Base-by-base conservation (phyloP, 1,140 invertebrate genomes). In the Cotesia typhae region DNA sequence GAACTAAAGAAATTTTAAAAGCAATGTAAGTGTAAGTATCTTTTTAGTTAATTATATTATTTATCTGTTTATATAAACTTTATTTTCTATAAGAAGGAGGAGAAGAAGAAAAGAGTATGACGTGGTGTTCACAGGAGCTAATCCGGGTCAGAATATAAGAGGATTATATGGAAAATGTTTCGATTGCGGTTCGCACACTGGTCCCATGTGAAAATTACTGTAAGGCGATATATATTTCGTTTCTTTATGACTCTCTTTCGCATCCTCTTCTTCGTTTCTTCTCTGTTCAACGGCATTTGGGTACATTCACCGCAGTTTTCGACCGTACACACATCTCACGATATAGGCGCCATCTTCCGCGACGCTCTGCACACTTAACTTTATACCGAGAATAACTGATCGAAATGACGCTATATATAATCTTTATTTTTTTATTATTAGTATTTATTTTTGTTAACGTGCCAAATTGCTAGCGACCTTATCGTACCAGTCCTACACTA, bases 131-230 rank as follows among this genome's bases (percentile, higher is more conserved):
- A 63, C 35, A 76, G 64, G 70, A 77, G 75, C 82, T 81, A 81
- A 82, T 83, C 78, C 76, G 78, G 77, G 76, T 76, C 74, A 65
- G 77, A 77, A 75, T 81, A 47, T 47, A 79, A 83, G 80, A 81
- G 80, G 82, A 83, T 83, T 83, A 82, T 76, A 72, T 67, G 61
- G 77, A 79, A 81, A 82, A 82, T 79, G 82, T 82, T 83, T 83
- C 80, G 79, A 82, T 81, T 77, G 80, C 69, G 74, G 72, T 69
- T 68, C 75, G 71, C 63, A 17, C 59, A 17, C n/a, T 52, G 47
- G 69, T 17, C 51, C 14, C 61, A 65, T 36, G 63, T 37, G 28
- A 67, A 67, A 67, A 67, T 67, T 67, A 51, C 66, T 51, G n/a
- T 51, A 9, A 14, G 59, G 53, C 51, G 47, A 53, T 69, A 68